A percentile compares a stretch with the other conserved stretches of the same genome.
Conservation (phyloP, 2,888 invertebrate species). For the Thumatha senex region DNA sequence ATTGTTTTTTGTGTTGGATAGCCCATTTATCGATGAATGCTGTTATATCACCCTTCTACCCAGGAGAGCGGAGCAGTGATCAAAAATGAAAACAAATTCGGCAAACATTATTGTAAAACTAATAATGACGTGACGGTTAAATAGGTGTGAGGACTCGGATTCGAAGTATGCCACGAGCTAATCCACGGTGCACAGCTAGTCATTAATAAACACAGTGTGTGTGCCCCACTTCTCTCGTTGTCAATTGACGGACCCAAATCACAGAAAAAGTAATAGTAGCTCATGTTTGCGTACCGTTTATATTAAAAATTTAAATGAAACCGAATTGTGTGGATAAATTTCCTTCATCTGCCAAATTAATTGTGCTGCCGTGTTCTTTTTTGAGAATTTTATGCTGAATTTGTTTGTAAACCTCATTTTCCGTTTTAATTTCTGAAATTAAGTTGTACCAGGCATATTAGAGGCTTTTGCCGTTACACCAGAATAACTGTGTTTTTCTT, state of each 20-base stretch:
- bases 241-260: background rate
- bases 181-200: too few species aligned
- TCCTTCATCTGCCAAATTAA: background rate
- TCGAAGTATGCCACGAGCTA: too few species aligned
- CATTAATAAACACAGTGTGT: too few species aligned
- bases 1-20: too few species aligned
- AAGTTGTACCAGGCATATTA: conserved; percentile 27
- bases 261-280: background rate
- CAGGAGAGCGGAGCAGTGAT: too few species aligned
- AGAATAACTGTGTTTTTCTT: conserved; percentile 36
- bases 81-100: too few species aligned
- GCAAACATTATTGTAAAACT: too few species aligned
- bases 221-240: background rate
- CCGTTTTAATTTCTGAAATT: conserved; percentile 40
- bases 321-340: background rate
- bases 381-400: conserved; percentile 7
- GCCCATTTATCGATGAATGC: too few species aligned
- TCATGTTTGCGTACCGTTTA: background rate
- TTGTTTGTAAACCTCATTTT: conserved; percentile 32
- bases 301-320: background rate
- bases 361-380: background rate
- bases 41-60: too few species aligned
- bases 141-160: too few species aligned
- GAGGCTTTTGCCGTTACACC: conserved; percentile 28
- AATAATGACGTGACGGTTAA: too few species aligned